Evolutionary conservation across 2,797 vertebrate species (phyloP).

Genomic region (Orientallactaga sibirica): DNA sequence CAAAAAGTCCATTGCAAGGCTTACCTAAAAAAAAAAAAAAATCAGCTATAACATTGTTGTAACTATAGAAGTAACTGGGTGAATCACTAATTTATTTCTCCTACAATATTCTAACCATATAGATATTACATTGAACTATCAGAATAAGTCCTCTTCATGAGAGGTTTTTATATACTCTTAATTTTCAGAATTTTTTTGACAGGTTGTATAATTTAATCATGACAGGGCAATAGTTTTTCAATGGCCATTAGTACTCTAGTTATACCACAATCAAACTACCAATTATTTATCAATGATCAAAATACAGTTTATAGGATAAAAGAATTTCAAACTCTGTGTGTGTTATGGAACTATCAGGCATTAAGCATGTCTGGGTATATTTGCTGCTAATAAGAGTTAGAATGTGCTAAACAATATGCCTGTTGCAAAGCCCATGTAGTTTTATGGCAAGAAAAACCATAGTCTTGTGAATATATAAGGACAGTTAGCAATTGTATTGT

Average conservation of each 20-base stretch:
- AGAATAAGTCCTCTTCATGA: neutral
- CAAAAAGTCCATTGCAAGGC: neutral
- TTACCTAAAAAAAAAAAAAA: neutral
- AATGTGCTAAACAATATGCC: too few species aligned
- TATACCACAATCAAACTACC: too few species aligned
- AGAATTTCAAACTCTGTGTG: neutral
- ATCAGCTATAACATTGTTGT: neutral
- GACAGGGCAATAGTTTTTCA: neutral
- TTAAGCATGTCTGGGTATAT: too few species aligned
- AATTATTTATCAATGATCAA: too few species aligned
- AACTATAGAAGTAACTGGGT: neutral
- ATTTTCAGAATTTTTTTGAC: slow-evolving; percentile 24
- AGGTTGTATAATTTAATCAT: neutral
- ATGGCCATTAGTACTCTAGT: too few species aligned
- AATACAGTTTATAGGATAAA: too few species aligned
- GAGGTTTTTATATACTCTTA: neutral
- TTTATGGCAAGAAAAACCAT: too few species aligned
- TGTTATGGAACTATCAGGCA: neutral
- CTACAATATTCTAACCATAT: neutral
- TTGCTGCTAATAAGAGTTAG: too few species aligned
- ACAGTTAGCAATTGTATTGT: too few species aligned
- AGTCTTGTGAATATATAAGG: too few species aligned
- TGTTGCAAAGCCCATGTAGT: too few species aligned
- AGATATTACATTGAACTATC: neutral
- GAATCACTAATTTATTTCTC: slow-evolving; percentile 36